phyloP scores from a whole-genome alignment of 2,113 vertebrate species.

The Calidris pugnax region DNA sequence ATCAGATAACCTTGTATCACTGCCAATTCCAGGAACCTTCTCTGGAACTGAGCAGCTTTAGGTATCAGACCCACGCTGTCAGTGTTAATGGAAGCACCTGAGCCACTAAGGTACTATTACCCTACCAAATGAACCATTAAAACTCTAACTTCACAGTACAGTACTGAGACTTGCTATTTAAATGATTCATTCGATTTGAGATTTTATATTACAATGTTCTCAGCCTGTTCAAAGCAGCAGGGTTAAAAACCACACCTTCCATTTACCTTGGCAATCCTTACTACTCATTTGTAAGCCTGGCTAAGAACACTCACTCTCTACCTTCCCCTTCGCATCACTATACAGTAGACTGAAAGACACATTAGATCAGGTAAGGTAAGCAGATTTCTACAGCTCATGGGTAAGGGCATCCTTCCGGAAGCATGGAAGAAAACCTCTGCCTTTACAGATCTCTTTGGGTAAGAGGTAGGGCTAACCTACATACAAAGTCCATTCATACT shows the following conservation, averaged over 20 bases:
- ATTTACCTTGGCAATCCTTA: background rate
- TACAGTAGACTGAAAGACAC: background rate
- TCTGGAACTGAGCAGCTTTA: conserved; percentile 7
- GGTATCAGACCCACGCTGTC: background rate
- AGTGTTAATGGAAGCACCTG: background rate
- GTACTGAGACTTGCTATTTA: background rate
- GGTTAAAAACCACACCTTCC: background rate
- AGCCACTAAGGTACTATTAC: background rate
- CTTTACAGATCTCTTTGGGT: background rate
- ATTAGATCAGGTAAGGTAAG: background rate
- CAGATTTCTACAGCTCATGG: background rate
- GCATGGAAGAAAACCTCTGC: background rate
- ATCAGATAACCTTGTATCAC: conserved; percentile 16
- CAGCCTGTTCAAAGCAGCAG: background rate
- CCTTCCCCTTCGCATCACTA: background rate
- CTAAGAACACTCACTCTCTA: background rate
- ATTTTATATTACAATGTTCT: background rate
- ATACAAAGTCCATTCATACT: background rate
- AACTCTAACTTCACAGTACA: background rate
- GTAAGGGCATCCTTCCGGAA: background rate
- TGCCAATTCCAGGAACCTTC: background rate
- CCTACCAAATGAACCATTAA: background rate
- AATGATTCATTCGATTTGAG: background rate
- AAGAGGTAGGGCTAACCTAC: background rate
- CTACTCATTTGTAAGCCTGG: background rate